Base-by-base conservation (phyloP, 2,113 vertebrate species). In the Leptocoma aspasia region DNA sequence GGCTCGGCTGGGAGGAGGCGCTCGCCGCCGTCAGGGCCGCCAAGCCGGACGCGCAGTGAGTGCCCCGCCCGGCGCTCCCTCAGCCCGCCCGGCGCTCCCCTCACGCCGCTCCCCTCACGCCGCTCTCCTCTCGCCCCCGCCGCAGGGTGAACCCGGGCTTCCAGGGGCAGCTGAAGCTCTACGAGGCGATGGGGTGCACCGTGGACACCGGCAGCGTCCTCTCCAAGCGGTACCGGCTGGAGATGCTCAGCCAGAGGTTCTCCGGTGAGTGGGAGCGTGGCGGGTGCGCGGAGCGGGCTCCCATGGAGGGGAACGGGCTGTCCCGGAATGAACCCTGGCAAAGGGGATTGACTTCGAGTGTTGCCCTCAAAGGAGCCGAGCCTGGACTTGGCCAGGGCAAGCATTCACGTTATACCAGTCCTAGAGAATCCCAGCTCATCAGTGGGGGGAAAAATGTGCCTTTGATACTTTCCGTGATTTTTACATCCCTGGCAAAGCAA, bases 211-310 rank as follows among this genome's bases (percentile, higher is more conserved):
- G 96, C 65, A 98, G 98, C 96, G 95, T 98, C 9, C 69, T 98
- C 45, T 99, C 99, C 94, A 99, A 99, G 96, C 98, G 99, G 19
- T 99, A 99, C 96, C 98, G 98, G 96, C 97, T 99, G 84, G 98
- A 97, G 82, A 98, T 98, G 94, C 91, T 99, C 33, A 98, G 98
- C 10, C 98, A 99, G 94, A 98, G 98, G 96, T 98, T 97, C 86
- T 98, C 98, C 54, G 99, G 99, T 99, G 96, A 96, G 96, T 39
- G 45, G 13, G 64, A 28, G 57, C 47, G 3, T 5, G 13, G 15
- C 4, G 12, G 39, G 22, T 4, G 57, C 45, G 37, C 3, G 52
- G 22, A 8, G 22, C 2, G 5, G 15, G 1, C 3, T 26, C 15
- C 44, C 20, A 0, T 1, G 31, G 10, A 6, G 8, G 64, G 53